phyloP scores from a whole-genome alignment of 2,797 vertebrate genomes.

The Pangasius larnaudii region DNA sequence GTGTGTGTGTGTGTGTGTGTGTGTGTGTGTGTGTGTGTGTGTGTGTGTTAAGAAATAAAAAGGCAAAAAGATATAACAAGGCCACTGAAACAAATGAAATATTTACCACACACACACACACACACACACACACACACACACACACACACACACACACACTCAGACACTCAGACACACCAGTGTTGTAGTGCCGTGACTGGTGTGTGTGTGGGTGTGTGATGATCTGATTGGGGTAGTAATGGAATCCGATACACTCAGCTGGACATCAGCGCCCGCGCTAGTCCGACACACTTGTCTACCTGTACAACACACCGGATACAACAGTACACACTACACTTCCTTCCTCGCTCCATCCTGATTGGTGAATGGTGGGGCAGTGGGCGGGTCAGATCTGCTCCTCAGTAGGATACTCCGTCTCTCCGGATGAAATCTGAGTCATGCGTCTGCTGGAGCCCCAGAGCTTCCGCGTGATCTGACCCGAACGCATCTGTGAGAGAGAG shows the following conservation, averaged over 20 bases:
- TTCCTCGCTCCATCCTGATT: conserved; percentile 38
- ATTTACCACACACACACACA: conserved; percentile 14
- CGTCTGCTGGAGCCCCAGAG: conserved; percentile 96
- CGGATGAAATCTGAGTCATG: conserved; percentile 92
- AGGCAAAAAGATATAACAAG: conserved; percentile 36
- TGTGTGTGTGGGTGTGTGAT: not conserved
- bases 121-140: conserved; percentile 4
- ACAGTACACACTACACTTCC: conserved; percentile 13
- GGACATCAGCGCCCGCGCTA: conserved; percentile 69
- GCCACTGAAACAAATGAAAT: conserved; percentile 33
- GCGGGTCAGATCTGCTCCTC: conserved; percentile 78
- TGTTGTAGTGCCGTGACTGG: not conserved
- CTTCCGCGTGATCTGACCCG: conserved; percentile 93
- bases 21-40: conserved; percentile 19
- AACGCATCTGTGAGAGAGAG: conserved; percentile 88
- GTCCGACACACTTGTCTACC: conserved; percentile 25
- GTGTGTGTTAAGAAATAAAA: conserved; percentile 22
- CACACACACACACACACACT: not conserved
- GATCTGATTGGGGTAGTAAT: not conserved
- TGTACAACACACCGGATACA: conserved; percentile 23
- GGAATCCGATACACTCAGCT: conserved; percentile 32
- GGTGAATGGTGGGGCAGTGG: conserved; percentile 67
- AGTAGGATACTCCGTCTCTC: conserved; percentile 93
- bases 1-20: not conserved
- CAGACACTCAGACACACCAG: not conserved